These are phyloP conservation scores for Cylas formicarius DNA, from an alignment of 1,140 invertebrate species.

Conservation along the genomic window DNA sequence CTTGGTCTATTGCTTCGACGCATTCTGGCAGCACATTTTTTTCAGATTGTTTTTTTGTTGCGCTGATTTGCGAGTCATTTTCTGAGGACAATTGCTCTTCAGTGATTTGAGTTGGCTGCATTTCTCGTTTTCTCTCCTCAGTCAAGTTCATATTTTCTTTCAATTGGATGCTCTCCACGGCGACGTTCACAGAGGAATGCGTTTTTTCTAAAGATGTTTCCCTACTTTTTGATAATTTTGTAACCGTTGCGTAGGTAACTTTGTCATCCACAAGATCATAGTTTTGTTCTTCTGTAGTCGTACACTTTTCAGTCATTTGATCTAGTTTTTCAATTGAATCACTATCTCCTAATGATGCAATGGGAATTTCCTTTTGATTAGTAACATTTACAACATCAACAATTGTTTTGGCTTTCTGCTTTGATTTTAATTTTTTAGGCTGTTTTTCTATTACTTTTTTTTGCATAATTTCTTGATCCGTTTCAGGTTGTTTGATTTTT, in stretches of 20 bases:
- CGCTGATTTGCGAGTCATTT: conserved; percentile 2
- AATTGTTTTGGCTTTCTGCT: conserved; percentile 3
- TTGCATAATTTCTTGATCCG: not conserved
- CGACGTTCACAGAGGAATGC: too few relatives aligned
- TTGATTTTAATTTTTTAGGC: conserved; percentile 4
- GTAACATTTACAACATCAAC: not conserved
- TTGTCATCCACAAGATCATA: too few relatives aligned
- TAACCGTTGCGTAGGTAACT: conserved; percentile 24
- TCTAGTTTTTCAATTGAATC: too few relatives aligned
- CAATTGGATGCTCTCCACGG: too few relatives aligned
- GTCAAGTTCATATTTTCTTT: not conserved
- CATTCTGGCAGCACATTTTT: not conserved
- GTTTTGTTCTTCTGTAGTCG: not conserved
- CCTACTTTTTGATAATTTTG: conserved; percentile 22
- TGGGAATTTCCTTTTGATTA: too few relatives aligned
- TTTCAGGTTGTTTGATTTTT: conserved; percentile 6
- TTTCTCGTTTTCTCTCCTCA: conserved; percentile 7
- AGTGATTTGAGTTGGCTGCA: too few relatives aligned
- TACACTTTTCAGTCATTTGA: too few relatives aligned
- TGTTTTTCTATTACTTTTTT: not conserved
- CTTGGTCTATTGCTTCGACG: not conserved
- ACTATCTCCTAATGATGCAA: too few relatives aligned
- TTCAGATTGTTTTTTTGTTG: conserved; percentile 4
- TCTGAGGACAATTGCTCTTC: too few relatives aligned
- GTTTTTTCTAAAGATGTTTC: conserved; percentile 23